A percentile compares a stretch with the other conserved stretches of the same genome.
Conservation (phyloP, 2,797 vertebrate species). For the Schizothorax lantsangensis region DNA sequence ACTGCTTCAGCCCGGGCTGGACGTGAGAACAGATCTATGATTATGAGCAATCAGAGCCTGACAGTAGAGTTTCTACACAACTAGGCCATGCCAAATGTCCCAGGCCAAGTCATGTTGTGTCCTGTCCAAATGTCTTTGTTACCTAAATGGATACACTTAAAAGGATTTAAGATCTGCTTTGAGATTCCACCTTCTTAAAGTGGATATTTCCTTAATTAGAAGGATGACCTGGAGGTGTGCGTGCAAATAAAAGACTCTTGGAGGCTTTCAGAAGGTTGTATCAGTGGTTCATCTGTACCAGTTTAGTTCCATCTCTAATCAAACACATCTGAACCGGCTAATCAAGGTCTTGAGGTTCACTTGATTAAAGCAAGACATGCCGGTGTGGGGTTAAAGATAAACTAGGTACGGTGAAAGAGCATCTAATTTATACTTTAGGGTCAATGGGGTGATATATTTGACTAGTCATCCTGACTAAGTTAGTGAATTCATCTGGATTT, state of each 20-base stretch:
- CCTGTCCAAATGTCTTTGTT: conserved; percentile 1
- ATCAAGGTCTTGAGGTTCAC: conserved; percentile 19
- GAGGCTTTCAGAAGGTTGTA: background rate
- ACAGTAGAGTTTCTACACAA: background rate
- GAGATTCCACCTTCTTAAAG: conserved; percentile 8
- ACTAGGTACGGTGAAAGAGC: background rate
- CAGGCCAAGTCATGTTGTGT: background rate
- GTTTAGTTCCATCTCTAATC: conserved; percentile 37
- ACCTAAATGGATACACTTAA: conserved; percentile 1
- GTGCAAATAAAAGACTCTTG: conserved; percentile 2
- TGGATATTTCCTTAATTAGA: conserved; percentile 11
- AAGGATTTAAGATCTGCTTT: conserved; percentile 27
- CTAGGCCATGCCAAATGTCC: background rate
- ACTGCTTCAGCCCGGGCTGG: conserved; percentile 14
- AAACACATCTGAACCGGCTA: conserved; percentile 28
- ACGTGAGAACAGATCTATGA: conserved; percentile 13
- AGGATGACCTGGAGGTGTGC: conserved; percentile 19
- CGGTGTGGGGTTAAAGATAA: background rate
- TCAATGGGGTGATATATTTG: background rate
- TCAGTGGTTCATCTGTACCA: conserved; percentile 26
- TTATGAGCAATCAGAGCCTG: conserved; percentile 16
- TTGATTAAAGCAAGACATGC: background rate
- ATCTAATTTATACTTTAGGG: background rate
- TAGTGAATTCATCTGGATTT: background rate
- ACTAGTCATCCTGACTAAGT: background rate